Percentiles rank a stretch among this genome's conserved stretches.
phyloP scores from a whole-genome alignment of 30 jellyfish, hydroid and myxozoan species.

The Aurelia aurita region DNA sequence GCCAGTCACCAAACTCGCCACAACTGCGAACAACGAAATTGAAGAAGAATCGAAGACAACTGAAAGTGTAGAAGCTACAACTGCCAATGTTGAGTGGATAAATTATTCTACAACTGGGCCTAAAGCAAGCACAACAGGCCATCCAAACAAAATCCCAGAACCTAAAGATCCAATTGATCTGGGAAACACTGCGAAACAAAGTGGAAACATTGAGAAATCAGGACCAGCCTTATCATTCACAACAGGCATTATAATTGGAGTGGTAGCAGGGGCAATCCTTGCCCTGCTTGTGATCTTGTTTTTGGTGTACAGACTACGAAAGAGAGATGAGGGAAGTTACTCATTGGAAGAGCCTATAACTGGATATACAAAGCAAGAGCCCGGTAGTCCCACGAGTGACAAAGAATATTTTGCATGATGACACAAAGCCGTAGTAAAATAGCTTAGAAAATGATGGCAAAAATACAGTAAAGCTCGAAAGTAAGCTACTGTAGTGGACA shows the following conservation, averaged over 20 bases:
- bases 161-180: neutral
- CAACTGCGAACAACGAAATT: no score
- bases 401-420: conserved; percentile 66
- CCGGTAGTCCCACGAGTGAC: conserved; percentile 73
- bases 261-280: conserved; percentile 89
- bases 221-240: conserved; percentile 56
- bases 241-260: conserved; percentile 92
- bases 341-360: conserved; percentile 82
- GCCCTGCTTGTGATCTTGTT: conserved; percentile 78
- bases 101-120: conserved; percentile 5
- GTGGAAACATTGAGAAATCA: conserved; percentile 1
- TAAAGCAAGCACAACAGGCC: neutral
- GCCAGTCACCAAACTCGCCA: no score
- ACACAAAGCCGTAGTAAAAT: neutral
- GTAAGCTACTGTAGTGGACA: no score
- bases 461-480: no score
- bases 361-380: conserved; percentile 63
- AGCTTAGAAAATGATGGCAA: no score
- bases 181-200: conserved; percentile 16
- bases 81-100: neutral
- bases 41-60: no score
- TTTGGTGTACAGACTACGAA: conserved; percentile 88
- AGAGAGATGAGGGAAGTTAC: conserved; percentile 94
- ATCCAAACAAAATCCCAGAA: neutral
- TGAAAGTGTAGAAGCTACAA: no score